phyloP scores from a whole-genome alignment of 2,113 vertebrate species.

The Alaudala cheleensis region DNA sequence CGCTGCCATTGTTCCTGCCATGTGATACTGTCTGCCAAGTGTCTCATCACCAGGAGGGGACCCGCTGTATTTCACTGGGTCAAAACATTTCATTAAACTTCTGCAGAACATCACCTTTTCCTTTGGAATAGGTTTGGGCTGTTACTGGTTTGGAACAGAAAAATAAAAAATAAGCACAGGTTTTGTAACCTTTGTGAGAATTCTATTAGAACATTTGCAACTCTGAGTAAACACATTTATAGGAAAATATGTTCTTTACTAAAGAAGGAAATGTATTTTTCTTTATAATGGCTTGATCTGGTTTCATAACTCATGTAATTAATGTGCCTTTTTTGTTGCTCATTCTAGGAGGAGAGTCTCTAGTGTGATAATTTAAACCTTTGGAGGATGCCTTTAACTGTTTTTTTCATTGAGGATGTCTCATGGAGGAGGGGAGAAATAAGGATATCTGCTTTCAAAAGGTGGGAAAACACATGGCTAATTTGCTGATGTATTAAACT shows the following conservation, averaged over 20 bases:
- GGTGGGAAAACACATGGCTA: not conserved
- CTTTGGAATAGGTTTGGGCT: not conserved
- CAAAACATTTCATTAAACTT: constrained; percentile 11
- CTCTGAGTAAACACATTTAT: not conserved
- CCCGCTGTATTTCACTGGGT: constrained; percentile 2
- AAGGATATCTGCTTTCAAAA: not conserved
- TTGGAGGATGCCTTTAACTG: not conserved
- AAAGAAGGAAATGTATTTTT: not conserved
- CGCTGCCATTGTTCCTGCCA: constrained; percentile 30
- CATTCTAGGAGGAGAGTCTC: not conserved
- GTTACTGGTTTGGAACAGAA: not conserved
- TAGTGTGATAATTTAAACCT: not conserved
- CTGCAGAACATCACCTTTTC: constrained; percentile 3
- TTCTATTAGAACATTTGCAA: not conserved
- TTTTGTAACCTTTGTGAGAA: not conserved
- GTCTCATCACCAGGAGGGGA: constrained; percentile 38
- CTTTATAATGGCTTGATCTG: not conserved
- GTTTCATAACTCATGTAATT: constrained; percentile 23
- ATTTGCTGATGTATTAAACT: not conserved
- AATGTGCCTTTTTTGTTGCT: not conserved
- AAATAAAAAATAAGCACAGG: not conserved
- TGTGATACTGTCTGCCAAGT: constrained; percentile 29
- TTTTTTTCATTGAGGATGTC: not conserved
- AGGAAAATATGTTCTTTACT: not conserved
- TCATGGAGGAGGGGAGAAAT: not conserved